Base-by-base conservation (phyloP, 2,797 vertebrate species). In the Orestias chungarensis region DNA sequence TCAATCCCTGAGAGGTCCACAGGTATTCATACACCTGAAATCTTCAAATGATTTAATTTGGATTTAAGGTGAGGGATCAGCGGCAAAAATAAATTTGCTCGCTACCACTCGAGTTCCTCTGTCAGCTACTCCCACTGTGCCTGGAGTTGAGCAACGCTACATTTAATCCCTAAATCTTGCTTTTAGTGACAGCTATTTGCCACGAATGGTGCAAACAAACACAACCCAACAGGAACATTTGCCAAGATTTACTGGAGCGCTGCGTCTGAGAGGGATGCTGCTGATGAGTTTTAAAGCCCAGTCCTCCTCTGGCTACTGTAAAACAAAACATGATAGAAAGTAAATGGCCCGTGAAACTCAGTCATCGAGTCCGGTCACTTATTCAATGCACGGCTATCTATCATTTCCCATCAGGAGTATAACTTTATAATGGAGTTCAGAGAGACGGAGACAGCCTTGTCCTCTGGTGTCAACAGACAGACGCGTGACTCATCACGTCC, bases 401-500 rank as follows among this genome's bases (percentile, higher is more conserved):
- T 70, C 25, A 29, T 27, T 76, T 38, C 14, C 12, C 14, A 25
- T 6, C 52, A 64, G 33, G 46, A 74, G 64, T 43, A 12, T 11
- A 52, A 2, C 25, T 40, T 57, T 50, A 64, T 23, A 17, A n/a
- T 27, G 44, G 69, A 82, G 84, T 87, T 83, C 71, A 69, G 77
- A 23, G 33, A 74, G 78, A 87, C 78, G 78, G 71, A 71, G 66
- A 68, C 82, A 83, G 73, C 71, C 75, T 79, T 92, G 86, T 92
- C 88, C 87, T 87, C 79, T 88, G 72, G 64, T 93, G 90, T 93
- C 90, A 91, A 88, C 86, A 86, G 80, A 84, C 38, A 38, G 38
- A 38, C 9, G 38, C n/a, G 9, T n/a, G n/a, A 88, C 85, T 91
- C 88, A 91, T 93, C 91, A 91, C 84, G 77, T 87, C 85, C 93